Percentiles rank a stretch among this genome's conserved stretches.
phyloP scores from a whole-genome alignment of 1,140 invertebrate species.

The Andrena cerasifolii region DNA sequence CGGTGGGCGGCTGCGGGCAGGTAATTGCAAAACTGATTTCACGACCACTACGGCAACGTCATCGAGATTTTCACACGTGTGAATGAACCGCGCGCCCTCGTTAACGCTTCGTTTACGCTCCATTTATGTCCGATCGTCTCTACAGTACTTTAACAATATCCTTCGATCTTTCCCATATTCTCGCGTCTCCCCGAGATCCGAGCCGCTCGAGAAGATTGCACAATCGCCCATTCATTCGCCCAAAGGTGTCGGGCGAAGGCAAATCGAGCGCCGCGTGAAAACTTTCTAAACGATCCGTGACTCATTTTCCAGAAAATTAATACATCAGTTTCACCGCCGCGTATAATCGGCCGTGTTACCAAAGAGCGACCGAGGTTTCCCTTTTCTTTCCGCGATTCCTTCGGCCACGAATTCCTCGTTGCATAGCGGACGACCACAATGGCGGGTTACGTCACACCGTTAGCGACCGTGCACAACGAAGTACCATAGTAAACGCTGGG shows the following conservation, averaged over 20 bases:
- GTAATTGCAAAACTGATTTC: conserved; percentile 60
- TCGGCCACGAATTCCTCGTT: conserved; percentile 3
- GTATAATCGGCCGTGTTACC: conserved; percentile 1
- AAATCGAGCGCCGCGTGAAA: neutral
- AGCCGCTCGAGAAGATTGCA: too few relatives aligned
- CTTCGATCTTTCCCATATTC: too few relatives aligned
- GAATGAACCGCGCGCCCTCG: conserved; percentile 16
- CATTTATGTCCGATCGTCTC: neutral
- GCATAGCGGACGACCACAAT: conserved; percentile 28
- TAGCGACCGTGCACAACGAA: conserved; percentile 53
- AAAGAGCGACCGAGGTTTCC: conserved; percentile 13
- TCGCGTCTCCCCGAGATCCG: too few relatives aligned
- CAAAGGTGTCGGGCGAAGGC: neutral
- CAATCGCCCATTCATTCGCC: too few relatives aligned
- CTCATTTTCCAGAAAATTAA: conserved; percentile 9
- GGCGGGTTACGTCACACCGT: conserved; percentile 58
- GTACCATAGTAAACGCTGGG: conserved; percentile 39
- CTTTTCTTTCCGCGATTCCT: conserved; percentile 22
- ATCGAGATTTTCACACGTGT: conserved; percentile 49
- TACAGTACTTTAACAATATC: too few relatives aligned
- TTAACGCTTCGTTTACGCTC: conserved; percentile 14
- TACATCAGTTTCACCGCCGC: neutral
- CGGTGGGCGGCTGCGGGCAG: conserved; percentile 54
- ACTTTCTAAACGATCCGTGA: conserved; percentile 28
- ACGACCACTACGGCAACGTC: conserved; percentile 29